phyloP scores from a whole-genome alignment of 2,888 invertebrate genomes.

The Ptychoptera contaminata region DNA sequence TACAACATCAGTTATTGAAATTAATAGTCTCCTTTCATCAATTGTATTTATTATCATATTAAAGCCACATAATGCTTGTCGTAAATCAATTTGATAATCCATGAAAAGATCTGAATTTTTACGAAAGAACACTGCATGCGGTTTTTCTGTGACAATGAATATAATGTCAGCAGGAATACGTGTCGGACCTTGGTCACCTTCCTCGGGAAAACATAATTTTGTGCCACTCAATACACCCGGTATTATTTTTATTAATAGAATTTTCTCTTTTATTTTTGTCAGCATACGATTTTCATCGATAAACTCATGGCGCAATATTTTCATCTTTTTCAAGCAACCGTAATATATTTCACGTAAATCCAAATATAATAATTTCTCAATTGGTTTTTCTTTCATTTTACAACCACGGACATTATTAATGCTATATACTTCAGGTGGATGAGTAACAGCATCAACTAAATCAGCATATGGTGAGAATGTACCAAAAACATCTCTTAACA shows the following conservation, averaged over 20 bases:
- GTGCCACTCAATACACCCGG: constrained; percentile 60
- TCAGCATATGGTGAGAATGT: constrained; percentile 69
- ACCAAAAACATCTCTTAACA: constrained; percentile 57
- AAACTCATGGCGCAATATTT: constrained; percentile 56
- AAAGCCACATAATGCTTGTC: constrained; percentile 57
- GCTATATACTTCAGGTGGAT: constrained; percentile 45
- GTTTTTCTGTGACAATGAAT: constrained; percentile 55
- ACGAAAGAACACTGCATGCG: constrained; percentile 47
- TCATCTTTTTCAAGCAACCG: constrained; percentile 71
- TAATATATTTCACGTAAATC: constrained; percentile 50
- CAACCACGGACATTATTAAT: constrained; percentile 44
- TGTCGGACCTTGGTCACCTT: constrained; percentile 64
- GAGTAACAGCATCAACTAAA: constrained; percentile 46
- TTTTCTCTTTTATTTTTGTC: constrained; percentile 51
- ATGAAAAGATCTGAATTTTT: constrained; percentile 53
- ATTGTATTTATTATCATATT: constrained; percentile 48
- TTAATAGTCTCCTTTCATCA: constrained; percentile 48
- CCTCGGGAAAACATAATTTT: constrained; percentile 55
- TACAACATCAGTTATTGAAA: constrained; percentile 57
- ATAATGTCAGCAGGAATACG: constrained; percentile 52
- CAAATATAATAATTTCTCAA: constrained; percentile 38
- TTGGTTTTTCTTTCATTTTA: constrained; percentile 43
- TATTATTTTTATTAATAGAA: constrained; percentile 54
- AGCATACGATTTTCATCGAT: constrained; percentile 43
- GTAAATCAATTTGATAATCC: constrained; percentile 40